A percentile compares a stretch with the other conserved stretches of the same genome.
Evolutionary conservation across 2,113 vertebrate species (phyloP).

Genomic region (Pyrgilauda ruficollis): DNA sequence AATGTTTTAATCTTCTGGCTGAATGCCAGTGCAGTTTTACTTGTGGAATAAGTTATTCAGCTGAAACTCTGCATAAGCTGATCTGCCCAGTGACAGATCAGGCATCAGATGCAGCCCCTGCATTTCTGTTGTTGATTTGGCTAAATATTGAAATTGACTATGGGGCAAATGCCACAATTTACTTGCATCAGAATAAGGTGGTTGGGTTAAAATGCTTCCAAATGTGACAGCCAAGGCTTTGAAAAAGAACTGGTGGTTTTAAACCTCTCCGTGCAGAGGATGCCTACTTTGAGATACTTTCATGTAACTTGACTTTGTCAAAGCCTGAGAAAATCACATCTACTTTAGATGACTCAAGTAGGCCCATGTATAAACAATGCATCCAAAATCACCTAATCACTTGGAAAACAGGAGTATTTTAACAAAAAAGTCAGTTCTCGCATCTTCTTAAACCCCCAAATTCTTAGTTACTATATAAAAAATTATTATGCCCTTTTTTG

Average conservation of each 20-base stretch:
- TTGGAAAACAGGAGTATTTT: not conserved
- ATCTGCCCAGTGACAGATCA: not conserved
- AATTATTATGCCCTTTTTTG: not conserved
- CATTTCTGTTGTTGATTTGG: not conserved
- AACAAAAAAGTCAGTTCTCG: not conserved
- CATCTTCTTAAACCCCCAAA: not conserved
- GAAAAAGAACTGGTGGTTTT: not conserved
- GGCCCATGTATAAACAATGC: not conserved
- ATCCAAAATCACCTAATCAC: not conserved
- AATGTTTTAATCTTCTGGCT: not conserved
- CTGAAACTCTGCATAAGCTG: not conserved
- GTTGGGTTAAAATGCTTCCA: not conserved
- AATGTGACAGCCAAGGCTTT: not conserved
- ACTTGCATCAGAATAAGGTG: not conserved
- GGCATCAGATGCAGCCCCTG: not conserved
- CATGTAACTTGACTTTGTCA: not conserved
- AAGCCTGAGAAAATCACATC: not conserved
- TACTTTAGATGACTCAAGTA: not conserved
- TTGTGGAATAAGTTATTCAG: not conserved
- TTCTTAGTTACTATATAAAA: not conserved
- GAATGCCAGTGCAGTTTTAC: not conserved
- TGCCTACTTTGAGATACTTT: not conserved
- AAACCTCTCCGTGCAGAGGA: not conserved
- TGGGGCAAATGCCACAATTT: not conserved
- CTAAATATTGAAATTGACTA: not conserved